Conservation (phyloP, 2,888 invertebrate species). For the Caenorhabditis becei region DNA sequence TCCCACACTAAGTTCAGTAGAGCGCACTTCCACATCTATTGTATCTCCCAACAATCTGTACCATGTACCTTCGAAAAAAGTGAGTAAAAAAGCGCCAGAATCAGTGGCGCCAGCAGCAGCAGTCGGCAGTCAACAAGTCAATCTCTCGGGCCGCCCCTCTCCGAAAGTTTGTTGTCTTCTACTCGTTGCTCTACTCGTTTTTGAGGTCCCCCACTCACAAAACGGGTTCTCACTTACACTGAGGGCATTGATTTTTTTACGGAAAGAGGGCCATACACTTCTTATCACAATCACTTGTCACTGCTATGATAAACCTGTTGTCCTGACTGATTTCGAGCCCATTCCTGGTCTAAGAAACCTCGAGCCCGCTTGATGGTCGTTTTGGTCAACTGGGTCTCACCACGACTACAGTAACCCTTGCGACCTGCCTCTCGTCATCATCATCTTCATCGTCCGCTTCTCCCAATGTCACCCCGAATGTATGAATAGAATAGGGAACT, state of each 20-base stretch:
- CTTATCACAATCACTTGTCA: too few species aligned
- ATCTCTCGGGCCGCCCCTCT: slow-evolving; percentile 7
- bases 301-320: too few species aligned
- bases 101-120: slow-evolving; percentile 6
- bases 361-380: too few species aligned
- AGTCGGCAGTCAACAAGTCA: slow-evolving; percentile 26
- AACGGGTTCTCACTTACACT: background rate
- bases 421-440: background rate
- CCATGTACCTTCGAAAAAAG: too few species aligned
- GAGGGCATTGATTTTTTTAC: too few species aligned
- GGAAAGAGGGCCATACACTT: too few species aligned
- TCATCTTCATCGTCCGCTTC: background rate
- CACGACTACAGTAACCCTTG: too few species aligned
- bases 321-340: too few species aligned
- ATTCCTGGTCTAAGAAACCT: too few species aligned
- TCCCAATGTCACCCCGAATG: background rate
- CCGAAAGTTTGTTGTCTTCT: slow-evolving; percentile 13
- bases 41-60: too few species aligned
- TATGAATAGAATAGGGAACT: slow-evolving; percentile 11
- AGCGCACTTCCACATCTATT: too few species aligned
- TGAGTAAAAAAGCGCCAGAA: background rate
- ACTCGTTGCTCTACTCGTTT: slow-evolving; percentile 5
- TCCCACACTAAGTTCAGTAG: background rate
- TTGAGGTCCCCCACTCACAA: background rate
- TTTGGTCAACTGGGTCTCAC: too few species aligned